These are phyloP conservation scores for Myrmophylax atrothorax DNA, from an alignment of 2,113 vertebrate genomes.

Conservation along the genomic window DNA sequence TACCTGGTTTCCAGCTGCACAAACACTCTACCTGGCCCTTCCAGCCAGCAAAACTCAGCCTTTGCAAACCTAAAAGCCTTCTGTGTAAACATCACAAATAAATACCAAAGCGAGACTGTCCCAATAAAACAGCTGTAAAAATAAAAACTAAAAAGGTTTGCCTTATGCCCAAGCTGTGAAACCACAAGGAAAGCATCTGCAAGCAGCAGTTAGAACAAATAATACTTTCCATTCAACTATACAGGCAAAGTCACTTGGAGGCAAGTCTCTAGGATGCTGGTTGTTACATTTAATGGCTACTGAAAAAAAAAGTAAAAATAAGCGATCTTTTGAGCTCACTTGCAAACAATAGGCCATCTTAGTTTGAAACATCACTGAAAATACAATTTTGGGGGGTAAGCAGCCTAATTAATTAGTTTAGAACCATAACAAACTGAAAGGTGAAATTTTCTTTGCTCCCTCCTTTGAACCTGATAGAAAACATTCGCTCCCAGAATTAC, in stretches of 20 bases:
- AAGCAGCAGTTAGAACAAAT: not conserved
- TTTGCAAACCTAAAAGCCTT: conserved; percentile 32
- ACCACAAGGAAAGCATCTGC: conserved; percentile 47
- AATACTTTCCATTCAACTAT: conserved; percentile 40
- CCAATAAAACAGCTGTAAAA: conserved; percentile 55
- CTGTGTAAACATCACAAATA: conserved; percentile 46
- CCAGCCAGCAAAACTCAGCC: not conserved
- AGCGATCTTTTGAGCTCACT: not conserved
- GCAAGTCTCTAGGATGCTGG: not conserved
- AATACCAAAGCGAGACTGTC: conserved; percentile 16
- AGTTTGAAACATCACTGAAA: not conserved
- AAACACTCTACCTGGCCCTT: conserved; percentile 54
- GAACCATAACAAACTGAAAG: not conserved
- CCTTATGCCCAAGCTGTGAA: conserved; percentile 33
- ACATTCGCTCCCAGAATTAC: not conserved
- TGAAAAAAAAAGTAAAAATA: not conserved
- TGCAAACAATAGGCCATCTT: not conserved
- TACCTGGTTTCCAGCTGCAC: conserved; percentile 57
- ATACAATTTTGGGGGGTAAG: not conserved
- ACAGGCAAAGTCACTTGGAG: not conserved
- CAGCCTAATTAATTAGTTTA: not conserved
- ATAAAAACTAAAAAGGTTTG: conserved; percentile 25
- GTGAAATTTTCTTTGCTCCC: not conserved
- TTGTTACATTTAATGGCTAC: not conserved
- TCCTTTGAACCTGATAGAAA: not conserved